A percentile compares a stretch with the other conserved stretches of the same genome.
These are phyloP conservation scores for Cremastobaeus sp. DNA, from an alignment of 2,888 invertebrate genomes.

Conservation along the genomic window DNA sequence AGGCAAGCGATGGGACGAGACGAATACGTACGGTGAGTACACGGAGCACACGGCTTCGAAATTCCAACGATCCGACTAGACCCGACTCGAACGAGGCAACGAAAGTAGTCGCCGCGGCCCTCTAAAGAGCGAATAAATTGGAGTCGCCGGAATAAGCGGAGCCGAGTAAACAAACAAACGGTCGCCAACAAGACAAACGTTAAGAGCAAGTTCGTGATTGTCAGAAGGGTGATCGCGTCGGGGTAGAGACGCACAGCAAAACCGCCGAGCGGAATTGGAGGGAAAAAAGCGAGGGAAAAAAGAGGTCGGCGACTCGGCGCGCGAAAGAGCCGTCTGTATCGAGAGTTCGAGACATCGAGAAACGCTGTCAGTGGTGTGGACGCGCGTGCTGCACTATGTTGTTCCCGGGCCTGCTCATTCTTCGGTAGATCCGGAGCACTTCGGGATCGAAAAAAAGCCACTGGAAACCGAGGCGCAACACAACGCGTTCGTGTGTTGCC, in stretches of 20 bases:
- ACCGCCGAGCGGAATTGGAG: constrained; percentile 19
- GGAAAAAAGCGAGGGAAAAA: constrained; percentile 39
- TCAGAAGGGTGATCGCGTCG: constrained; percentile 4
- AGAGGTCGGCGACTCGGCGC: not conserved
- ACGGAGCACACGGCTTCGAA: not conserved
- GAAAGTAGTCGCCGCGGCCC: no score
- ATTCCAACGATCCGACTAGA: not conserved
- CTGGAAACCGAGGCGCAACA: constrained; percentile 31
- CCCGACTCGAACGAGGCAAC: not conserved
- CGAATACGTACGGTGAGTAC: constrained; percentile 38
- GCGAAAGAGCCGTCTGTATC: not conserved
- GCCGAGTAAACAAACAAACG: constrained; percentile 20
- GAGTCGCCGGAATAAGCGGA: no score
- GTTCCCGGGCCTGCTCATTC: no score
- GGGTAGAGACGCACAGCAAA: constrained; percentile 2
- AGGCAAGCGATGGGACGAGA: constrained; percentile 34
- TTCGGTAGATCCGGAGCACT: no score
- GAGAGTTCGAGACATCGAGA: no score
- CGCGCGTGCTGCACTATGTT: no score
- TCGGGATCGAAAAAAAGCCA: no score
- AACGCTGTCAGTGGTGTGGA: constrained; percentile 22
- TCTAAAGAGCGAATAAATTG: not conserved
- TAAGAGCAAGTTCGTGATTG: no score
- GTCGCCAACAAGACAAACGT: no score
- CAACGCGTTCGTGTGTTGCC: constrained; percentile 24